phyloP scores from a whole-genome alignment of 2,113 vertebrate genomes.

The Lagenorhynchus albirostris region DNA sequence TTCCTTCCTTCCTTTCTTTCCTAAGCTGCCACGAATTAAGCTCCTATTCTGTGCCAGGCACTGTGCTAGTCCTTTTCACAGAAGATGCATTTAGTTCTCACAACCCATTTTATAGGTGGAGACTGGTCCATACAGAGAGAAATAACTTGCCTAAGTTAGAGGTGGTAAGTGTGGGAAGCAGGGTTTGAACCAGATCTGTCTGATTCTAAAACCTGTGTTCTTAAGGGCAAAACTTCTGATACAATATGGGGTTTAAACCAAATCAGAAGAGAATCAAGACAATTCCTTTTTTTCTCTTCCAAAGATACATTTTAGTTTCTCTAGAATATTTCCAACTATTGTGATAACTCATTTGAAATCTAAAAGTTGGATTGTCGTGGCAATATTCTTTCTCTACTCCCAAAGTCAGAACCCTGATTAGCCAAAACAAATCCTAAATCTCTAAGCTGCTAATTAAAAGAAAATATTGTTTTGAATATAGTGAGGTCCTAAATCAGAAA shows the following conservation, averaged over 20 bases:
- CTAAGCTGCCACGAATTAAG: background rate
- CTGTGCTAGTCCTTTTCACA: background rate
- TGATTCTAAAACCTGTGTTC: background rate
- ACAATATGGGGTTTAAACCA: background rate
- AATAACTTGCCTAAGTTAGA: background rate
- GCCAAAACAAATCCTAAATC: background rate
- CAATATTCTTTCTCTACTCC: background rate
- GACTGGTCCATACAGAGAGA: background rate
- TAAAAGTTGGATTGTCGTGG: background rate
- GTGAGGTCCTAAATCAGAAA: background rate
- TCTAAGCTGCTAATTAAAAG: background rate
- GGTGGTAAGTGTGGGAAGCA: background rate
- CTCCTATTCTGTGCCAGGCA: background rate
- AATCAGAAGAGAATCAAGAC: background rate
- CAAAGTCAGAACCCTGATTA: background rate
- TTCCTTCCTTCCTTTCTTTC: background rate
- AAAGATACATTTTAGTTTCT: slow-evolving; percentile 16
- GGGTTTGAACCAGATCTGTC: background rate
- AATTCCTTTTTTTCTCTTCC: background rate
- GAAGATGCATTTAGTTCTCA: background rate
- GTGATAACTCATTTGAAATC: background rate
- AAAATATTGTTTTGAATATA: background rate
- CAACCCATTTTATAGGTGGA: background rate
- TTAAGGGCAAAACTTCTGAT: background rate
- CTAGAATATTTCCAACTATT: background rate